Percentiles rank a stretch among this genome's conserved stretches.
phyloP scores from a whole-genome alignment of 2,888 invertebrate species.

The Abrostola tripartita region DNA sequence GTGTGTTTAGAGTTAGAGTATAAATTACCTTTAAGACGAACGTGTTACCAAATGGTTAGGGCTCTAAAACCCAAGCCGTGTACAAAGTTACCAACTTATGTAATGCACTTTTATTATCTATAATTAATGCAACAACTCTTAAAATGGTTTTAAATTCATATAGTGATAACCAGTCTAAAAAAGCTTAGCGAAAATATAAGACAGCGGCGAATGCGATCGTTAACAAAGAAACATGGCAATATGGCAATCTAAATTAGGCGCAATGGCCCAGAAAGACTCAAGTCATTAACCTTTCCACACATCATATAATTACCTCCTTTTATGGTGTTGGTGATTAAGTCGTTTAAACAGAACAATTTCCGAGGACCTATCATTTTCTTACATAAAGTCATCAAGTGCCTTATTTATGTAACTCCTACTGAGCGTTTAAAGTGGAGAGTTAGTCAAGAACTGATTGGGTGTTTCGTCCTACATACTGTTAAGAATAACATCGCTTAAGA shows the following conservation, averaged over 20 bases:
- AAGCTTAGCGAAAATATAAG: too few species aligned
- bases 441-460: slow-evolving; percentile 33
- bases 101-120: slow-evolving; percentile 6
- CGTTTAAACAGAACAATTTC: slow-evolving; percentile 1
- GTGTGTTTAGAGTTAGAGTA: neutral
- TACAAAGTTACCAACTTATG: slow-evolving; percentile 11
- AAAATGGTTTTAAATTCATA: too few species aligned
- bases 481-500: slow-evolving; percentile 27
- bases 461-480: slow-evolving; percentile 35
- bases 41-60: neutral
- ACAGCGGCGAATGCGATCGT: too few species aligned
- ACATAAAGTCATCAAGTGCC: neutral
- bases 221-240: too few species aligned
- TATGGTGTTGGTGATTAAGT: neutral
- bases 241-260: neutral
- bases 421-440: slow-evolving; percentile 2
- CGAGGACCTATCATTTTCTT: neutral
- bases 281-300: neutral
- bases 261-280: neutral
- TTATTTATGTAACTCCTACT: slow-evolving; percentile 28
- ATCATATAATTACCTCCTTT: neutral
- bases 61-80: neutral
- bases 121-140: neutral
- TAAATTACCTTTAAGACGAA: neutral
- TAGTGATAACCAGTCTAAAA: too few species aligned